Conservation (phyloP, 2,888 invertebrate genomes). For the Drosophila demipolita region DNA sequence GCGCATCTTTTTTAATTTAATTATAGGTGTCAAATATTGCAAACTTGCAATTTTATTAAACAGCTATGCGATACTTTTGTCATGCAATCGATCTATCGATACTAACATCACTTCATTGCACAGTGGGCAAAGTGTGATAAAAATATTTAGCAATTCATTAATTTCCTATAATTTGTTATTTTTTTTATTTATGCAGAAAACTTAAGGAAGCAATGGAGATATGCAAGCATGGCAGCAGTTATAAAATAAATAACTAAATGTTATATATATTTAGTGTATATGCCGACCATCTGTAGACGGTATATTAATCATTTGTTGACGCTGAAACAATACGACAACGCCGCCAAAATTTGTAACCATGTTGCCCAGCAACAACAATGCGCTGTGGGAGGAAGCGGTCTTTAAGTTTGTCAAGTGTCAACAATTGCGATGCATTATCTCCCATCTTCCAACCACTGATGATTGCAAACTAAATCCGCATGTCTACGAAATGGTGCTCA, state of each 20-base stretch:
- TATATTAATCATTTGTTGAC: slow-evolving; percentile 93
- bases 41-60: slow-evolving; percentile 7
- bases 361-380: slow-evolving; percentile 93
- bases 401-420: slow-evolving; percentile 94
- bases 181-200: slow-evolving; percentile 85
- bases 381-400: slow-evolving; percentile 96
- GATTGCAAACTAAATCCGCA: slow-evolving; percentile 91
- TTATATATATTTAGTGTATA: background rate
- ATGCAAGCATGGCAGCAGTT: slow-evolving; percentile 86
- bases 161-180: background rate
- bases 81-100: slow-evolving; percentile 18
- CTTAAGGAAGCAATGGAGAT: slow-evolving; percentile 94
- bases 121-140: background rate
- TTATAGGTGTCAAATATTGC: background rate
- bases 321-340: slow-evolving; percentile 90
- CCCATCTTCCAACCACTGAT: slow-evolving; percentile 91
- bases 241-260: background rate
- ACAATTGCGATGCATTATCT: slow-evolving; percentile 92
- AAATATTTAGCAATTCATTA: background rate
- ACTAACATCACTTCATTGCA: background rate
- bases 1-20: slow-evolving; percentile 72
- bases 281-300: slow-evolving; percentile 82
- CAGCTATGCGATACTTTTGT: slow-evolving; percentile 32
- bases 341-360: slow-evolving; percentile 93
- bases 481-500: slow-evolving; percentile 97